Evolutionary conservation across 1,140 invertebrate genomes (phyloP).

Genomic region (Drosophila hydei): DNA sequence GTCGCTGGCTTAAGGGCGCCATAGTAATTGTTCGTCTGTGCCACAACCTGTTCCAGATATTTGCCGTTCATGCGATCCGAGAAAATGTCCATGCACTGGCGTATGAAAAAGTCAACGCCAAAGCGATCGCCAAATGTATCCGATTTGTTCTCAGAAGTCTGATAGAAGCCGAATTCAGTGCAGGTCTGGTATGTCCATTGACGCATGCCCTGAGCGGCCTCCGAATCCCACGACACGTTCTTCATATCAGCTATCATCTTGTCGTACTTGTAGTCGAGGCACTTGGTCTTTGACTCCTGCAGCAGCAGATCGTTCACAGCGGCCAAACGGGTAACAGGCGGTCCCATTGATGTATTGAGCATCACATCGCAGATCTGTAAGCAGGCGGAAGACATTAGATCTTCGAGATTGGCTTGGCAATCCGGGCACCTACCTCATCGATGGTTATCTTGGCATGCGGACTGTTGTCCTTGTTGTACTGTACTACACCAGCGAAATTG

Average conservation of each 20-base stretch:
- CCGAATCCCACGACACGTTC: constrained; percentile 88
- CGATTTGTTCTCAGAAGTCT: constrained; percentile 90
- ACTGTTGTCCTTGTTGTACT: constrained; percentile 97
- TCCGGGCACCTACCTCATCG: constrained; percentile 85
- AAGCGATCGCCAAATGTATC: constrained; percentile 92
- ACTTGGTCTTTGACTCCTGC: constrained; percentile 88
- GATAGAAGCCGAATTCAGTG: constrained; percentile 97
- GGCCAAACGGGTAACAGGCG: constrained; percentile 89
- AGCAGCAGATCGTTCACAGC: constrained; percentile 90
- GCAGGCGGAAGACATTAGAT: too few species aligned
- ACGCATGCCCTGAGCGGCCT: constrained; percentile 87
- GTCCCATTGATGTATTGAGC: constrained; percentile 86
- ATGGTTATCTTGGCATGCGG: constrained; percentile 91
- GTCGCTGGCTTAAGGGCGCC: constrained; percentile 90
- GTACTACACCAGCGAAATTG: constrained; percentile 94
- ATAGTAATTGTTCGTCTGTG: constrained; percentile 91
- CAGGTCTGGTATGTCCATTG: constrained; percentile 98
- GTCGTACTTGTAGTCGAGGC: constrained; percentile 92
- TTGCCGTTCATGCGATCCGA: constrained; percentile 85
- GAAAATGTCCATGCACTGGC: constrained; percentile 94
- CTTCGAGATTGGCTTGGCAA: background rate
- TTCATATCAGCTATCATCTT: constrained; percentile 90
- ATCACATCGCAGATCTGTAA: constrained; percentile 89
- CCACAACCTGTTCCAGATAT: constrained; percentile 85
- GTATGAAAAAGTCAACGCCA: constrained; percentile 90